A percentile compares a stretch with the other conserved stretches of the same genome.
phyloP scores from a whole-genome alignment of 1,140 invertebrate species.

The Chionoecetes opilio region DNA sequence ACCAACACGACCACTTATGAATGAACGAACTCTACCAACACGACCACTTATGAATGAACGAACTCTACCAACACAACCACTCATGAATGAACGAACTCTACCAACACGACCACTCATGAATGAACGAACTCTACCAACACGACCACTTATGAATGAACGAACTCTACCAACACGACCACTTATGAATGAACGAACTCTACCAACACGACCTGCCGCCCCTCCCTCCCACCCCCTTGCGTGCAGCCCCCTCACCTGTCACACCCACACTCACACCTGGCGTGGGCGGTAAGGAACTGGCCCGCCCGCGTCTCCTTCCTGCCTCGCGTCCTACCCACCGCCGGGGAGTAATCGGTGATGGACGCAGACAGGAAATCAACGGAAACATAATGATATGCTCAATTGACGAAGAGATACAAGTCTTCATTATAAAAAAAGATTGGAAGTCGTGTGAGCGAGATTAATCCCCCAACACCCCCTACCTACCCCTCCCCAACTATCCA shows the following conservation, averaged over 20 bases:
- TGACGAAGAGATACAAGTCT: neutral
- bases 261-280: too few relatives aligned
- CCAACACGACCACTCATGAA: too few relatives aligned
- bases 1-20: too few relatives aligned
- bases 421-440: neutral
- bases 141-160: too few relatives aligned
- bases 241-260: neutral
- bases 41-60: too few relatives aligned
- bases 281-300: too few relatives aligned
- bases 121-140: too few relatives aligned
- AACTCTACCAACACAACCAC: too few relatives aligned
- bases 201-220: neutral
- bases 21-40: neutral
- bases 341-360: neutral
- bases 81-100: too few relatives aligned
- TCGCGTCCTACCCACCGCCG: neutral
- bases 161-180: too few relatives aligned
- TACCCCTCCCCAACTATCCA: too few relatives aligned
- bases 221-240: neutral
- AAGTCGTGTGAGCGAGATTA: neutral
- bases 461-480: too few relatives aligned
- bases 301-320: neutral
- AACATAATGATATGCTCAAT: constrained; percentile 11
- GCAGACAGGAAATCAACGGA: neutral
- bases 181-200: neutral